Percentiles rank a stretch among this genome's conserved stretches.
Evolutionary conservation across 2,113 vertebrate species (phyloP).

Genomic region (Sturnira hondurensis): DNA sequence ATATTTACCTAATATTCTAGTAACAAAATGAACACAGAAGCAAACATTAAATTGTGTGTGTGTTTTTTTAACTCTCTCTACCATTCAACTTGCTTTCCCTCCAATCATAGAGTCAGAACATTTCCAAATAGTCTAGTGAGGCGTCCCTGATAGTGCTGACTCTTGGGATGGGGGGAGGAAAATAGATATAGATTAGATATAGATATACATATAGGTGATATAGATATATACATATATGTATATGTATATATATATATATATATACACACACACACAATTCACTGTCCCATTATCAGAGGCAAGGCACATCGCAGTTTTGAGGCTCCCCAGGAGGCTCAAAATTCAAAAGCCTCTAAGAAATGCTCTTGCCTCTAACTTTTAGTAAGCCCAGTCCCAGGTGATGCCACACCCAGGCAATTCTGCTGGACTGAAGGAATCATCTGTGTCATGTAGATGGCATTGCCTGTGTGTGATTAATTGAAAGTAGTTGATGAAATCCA

Average conservation of each 20-base stretch:
- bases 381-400: neutral
- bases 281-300: neutral
- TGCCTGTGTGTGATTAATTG: slow-evolving; percentile 28
- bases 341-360: neutral
- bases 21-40: neutral
- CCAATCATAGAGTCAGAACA: neutral
- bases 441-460: neutral
- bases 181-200: too few relatives aligned
- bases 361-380: neutral
- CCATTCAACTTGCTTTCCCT: neutral
- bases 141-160: neutral
- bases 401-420: neutral
- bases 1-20: neutral
- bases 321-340: neutral
- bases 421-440: neutral
- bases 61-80: neutral
- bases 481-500: slow-evolving; percentile 39
- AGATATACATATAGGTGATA: too few relatives aligned
- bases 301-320: neutral
- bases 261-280: neutral
- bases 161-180: neutral
- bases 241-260: neutral
- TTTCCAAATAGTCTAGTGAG: neutral
- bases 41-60: neutral
- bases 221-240: too few relatives aligned